Evolutionary conservation across 2,888 invertebrate species (phyloP).

Genomic region (Myathropa florea): DNA sequence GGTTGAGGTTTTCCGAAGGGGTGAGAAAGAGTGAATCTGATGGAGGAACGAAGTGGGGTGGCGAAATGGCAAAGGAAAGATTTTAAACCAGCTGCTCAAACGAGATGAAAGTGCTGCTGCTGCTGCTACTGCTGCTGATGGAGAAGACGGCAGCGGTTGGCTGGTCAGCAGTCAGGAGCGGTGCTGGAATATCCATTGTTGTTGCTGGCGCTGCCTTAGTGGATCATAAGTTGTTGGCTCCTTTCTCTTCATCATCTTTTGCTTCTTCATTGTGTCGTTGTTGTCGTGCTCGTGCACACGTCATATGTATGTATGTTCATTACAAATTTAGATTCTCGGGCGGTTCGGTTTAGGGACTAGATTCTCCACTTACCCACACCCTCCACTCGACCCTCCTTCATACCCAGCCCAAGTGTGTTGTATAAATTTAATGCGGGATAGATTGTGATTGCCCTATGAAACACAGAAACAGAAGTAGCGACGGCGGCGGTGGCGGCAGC

Average conservation of each 20-base stretch:
- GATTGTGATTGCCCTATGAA: conserved; percentile 71
- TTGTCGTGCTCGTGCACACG: conserved; percentile 39
- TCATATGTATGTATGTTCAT: conserved; percentile 60
- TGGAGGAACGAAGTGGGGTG: not conserved
- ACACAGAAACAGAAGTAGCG: conserved; percentile 53
- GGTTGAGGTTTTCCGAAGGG: conserved; percentile 12
- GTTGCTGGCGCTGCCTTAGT: conserved; percentile 45
- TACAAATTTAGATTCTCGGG: conserved; percentile 62
- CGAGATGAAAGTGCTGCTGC: conserved; percentile 8
- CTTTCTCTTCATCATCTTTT: conserved; percentile 54
- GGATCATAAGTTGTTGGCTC: conserved; percentile 56
- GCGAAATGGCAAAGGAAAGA: not conserved
- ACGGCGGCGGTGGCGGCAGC: conserved; percentile 24
- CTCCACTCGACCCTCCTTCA: not conserved
- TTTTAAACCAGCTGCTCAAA: conserved; percentile 58
- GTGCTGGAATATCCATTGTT: conserved; percentile 20
- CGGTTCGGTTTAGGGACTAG: conserved; percentile 50
- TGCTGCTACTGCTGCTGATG: not conserved
- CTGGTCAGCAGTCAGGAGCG: conserved; percentile 50
- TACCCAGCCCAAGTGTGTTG: conserved; percentile 37
- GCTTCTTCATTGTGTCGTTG: conserved; percentile 35
- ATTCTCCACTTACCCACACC: conserved; percentile 39
- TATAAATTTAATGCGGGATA: conserved; percentile 72
- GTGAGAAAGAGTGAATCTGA: not conserved
- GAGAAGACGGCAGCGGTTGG: conserved; percentile 21